Percentiles rank a stretch among this genome's conserved stretches.
Conservation (phyloP, 1,140 invertebrate species). For the Papilio xuthus region DNA sequence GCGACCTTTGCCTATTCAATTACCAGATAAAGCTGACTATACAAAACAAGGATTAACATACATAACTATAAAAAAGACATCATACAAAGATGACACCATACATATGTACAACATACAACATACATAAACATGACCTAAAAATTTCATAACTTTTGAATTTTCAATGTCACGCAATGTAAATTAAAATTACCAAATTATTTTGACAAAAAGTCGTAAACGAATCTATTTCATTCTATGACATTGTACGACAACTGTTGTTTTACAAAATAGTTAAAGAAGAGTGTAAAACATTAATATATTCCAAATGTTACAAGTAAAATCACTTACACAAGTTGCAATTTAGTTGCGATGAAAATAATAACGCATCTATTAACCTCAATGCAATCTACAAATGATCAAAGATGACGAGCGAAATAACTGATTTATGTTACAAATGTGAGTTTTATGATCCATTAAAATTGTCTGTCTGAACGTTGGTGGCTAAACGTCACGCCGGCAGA, state of each 20-base stretch:
- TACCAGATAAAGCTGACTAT: neutral
- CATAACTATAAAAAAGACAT: neutral
- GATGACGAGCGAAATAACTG: neutral
- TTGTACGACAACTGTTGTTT: neutral
- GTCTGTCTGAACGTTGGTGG: neutral
- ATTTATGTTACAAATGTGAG: neutral
- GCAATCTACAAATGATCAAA: neutral
- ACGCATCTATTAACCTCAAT: constrained; percentile 11
- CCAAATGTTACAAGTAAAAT: neutral
- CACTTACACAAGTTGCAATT: constrained; percentile 1
- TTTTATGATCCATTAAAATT: neutral
- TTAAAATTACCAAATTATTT: no score
- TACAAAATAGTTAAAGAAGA: neutral
- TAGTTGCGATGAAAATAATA: constrained; percentile 14
- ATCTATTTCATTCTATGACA: neutral
- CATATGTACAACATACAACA: no score
- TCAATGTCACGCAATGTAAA: neutral
- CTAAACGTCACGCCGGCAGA: neutral
- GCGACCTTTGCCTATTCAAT: constrained; percentile 7
- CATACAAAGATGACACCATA: neutral
- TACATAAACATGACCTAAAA: neutral
- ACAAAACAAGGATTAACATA: neutral
- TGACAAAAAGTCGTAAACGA: no score
- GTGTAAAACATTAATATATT: neutral
- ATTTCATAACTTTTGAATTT: neutral